Percentiles rank a stretch among this genome's conserved stretches.
Conservation (phyloP, 1,140 invertebrate species). For the Drosophila kepulauana region DNA sequence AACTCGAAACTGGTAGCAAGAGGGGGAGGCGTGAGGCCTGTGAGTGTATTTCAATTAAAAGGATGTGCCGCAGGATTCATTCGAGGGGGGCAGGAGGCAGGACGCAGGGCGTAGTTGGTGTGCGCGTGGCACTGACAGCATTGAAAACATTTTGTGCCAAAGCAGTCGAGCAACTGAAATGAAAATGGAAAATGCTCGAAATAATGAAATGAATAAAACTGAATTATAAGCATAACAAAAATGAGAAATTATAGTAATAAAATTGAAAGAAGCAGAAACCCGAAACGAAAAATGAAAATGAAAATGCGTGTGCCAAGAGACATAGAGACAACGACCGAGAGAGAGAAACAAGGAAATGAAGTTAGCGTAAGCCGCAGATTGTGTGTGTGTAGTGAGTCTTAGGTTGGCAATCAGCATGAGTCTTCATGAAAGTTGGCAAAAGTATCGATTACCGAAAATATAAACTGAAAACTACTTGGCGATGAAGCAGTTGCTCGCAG, state of each 20-base stretch:
- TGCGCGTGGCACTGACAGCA: constrained; percentile 69
- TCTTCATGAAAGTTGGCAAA: not conserved
- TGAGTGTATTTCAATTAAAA: constrained; percentile 78
- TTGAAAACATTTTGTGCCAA: constrained; percentile 40
- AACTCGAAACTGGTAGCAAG: not conserved
- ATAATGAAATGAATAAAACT: constrained; percentile 52
- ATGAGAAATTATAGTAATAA: constrained; percentile 34
- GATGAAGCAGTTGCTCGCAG: not conserved
- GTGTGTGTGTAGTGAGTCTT: constrained; percentile 6
- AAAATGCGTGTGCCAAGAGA: constrained; percentile 25
- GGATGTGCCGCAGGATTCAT: constrained; percentile 70
- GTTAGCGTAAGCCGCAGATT: constrained; percentile 31
- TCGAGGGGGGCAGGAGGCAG: not conserved
- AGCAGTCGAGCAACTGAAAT: constrained; percentile 33
- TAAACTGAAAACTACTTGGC: not conserved
- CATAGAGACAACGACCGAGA: not conserved
- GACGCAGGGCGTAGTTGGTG: not conserved
- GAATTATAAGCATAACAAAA: constrained; percentile 49
- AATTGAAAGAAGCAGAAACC: constrained; percentile 14
- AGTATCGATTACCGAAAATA: constrained; percentile 8
- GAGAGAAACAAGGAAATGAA: constrained; percentile 1
- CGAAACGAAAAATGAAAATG: constrained; percentile 26
- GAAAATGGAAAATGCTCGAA: constrained; percentile 50
- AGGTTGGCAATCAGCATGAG: constrained; percentile 4
- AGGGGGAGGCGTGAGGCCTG: constrained; percentile 5